Evolutionary conservation across 2,113 vertebrate species (phyloP), one percentile per base, ranked within the genome.

Genomic region (Heterotilapia buettikoferi): DNA sequence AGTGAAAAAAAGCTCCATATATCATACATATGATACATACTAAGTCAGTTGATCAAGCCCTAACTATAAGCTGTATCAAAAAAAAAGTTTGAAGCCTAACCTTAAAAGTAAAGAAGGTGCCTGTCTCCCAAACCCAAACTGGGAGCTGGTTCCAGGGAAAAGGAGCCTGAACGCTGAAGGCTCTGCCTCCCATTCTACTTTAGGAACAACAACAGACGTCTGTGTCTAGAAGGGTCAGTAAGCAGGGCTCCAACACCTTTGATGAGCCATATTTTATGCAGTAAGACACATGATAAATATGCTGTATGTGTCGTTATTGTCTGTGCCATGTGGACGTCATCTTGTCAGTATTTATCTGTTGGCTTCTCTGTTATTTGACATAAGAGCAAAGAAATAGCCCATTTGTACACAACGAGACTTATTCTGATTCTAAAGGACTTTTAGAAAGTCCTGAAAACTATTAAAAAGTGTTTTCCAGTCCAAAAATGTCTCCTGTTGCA

Each of bases 321-420:
- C 33, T 38, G 61, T 66, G 33, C 33, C 33, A 13, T 66, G 61
- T 36, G 31, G 61, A 66, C 6, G 10, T 38, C 61, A n/a, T 66
- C 31, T 38, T 66, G 61, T 13, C 33, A 36, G 5, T 36, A 63
- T 63, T 63, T 19, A 21, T 38, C 33, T 26, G 54, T 26, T 56
- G 54, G 2, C 21, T 38, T 66, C 61, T 66, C 61, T 66, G 61
- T 66, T 66, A 66, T 66, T 66, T 66, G 61, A 66, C 18, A 38
- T 66, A 66, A 66, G 6, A 38, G 19, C 33, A 66, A 38, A 38
- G 33, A 56, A 13, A 56, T 3, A 38, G 33, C 4, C 61, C 6
- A 3, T 66, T 38, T 66, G 61, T 66, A 66, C 31, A 66, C 6
- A 66, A 12, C 10, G 1, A 66, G 61, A 7, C 59, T 63, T 19